Evolutionary conservation across 2,113 vertebrate species (phyloP).

Genomic region (cat (Felis catus)): F.catus_Fca126_mat1.0 CM031424.1:71121501-71122000

Average conservation of each 20-base stretch:
- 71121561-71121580: neutral
- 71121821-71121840: neutral
- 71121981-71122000: neutral
- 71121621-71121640: neutral
- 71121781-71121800: neutral
- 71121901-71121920: neutral
- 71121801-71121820: neutral
- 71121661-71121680: neutral
- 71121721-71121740: neutral
- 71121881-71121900: neutral
- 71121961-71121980: neutral
- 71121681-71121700: neutral
- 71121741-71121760: neutral
- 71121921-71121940: neutral
- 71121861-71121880: neutral
- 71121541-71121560: neutral
- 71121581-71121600: neutral
- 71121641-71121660: neutral
- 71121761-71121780: neutral
- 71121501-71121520: neutral
- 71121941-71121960: neutral
- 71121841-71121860: neutral
- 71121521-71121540: neutral
- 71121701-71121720: neutral
- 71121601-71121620: neutral